Base-by-base conservation (phyloP, 2,113 vertebrate species). In the Falcunculus frontatus region DNA sequence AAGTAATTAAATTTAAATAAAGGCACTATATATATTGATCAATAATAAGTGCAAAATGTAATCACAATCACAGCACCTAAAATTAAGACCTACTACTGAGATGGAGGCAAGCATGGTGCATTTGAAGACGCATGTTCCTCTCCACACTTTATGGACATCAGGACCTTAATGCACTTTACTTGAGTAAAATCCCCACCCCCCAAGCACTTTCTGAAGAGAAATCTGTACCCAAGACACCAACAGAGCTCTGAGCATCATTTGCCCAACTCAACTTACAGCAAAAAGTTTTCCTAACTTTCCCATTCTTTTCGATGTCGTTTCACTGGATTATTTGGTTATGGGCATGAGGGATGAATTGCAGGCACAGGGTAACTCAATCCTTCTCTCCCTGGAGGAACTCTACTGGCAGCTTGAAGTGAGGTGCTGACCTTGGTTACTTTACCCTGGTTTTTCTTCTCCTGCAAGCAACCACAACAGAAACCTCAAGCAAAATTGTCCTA, bases 361-460 rank as follows among this genome's bases (percentile, higher is more conserved):
- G 47, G 21, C 4, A 0, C 3, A 11, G 21, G 29, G 90, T 85
- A 96, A 97, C 67, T 83, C 60, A 87, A 83, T 68, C 56, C 44
- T 19, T 64, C 53, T 47, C 55, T 74, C 22, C n/a, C 13, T 0
- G 1, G n/a, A 89, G 53, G 9, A 94, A n/a, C 21, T 73, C 50
- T 33, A 42, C n/a, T 35, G 52, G 69, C 67, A 83, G 44, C 63
- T 39, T 74, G 19, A 94, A 92, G 84, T 25, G 29, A 94, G 83
- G 74, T 67, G 56, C 64, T 95, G 78, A 93, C 90, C 93, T 89
- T 91, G 87, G 89, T 90, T 92, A 95, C 39, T 65, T 70, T 62
- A 95, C 14, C 26, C 50, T 72, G 53, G 1, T 60, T 74, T 21
- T 9, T 57, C 49, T 39, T 27, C 59, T 86, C 64, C 60, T 68